phyloP scores from a whole-genome alignment of 2,888 invertebrate species.

The Aporophyla lueneburgensis region DNA sequence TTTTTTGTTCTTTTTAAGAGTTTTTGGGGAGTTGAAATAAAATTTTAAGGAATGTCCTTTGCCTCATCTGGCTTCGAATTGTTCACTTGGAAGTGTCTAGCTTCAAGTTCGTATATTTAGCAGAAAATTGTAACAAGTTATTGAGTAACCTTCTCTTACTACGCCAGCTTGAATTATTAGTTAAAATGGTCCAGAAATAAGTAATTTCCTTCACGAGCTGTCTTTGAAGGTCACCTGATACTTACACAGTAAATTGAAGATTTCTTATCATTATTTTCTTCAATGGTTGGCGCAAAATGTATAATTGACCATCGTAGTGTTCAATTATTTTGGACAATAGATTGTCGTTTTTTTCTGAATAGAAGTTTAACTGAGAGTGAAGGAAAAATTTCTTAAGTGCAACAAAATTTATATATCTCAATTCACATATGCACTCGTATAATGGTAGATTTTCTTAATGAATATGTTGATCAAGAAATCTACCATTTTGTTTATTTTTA shows the following conservation, averaged over 20 bases:
- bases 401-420: neutral
- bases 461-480: neutral
- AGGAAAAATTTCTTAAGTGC: neutral
- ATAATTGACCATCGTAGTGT: slow-evolving; percentile 17
- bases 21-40: neutral
- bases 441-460: neutral
- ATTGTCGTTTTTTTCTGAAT: neutral
- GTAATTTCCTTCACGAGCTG: neutral
- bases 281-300: slow-evolving; percentile 22
- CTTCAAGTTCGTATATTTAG: neutral
- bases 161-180: neutral
- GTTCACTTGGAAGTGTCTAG: neutral
- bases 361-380: too few relatives aligned
- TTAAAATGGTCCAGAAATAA: slow-evolving; percentile 16
- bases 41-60: neutral
- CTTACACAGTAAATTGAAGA: slow-evolving; percentile 26
- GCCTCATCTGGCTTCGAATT: neutral
- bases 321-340: slow-evolving; percentile 29
- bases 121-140: neutral
- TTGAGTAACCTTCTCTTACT: too few relatives aligned
- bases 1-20: slow-evolving; percentile 21
- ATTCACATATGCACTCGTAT: neutral
- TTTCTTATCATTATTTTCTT: slow-evolving; percentile 36
- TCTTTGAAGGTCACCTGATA: slow-evolving; percentile 19
- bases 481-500: neutral